phyloP scores from a whole-genome alignment of 1,140 invertebrate genomes.

The Drosophila sechellia region DNA sequence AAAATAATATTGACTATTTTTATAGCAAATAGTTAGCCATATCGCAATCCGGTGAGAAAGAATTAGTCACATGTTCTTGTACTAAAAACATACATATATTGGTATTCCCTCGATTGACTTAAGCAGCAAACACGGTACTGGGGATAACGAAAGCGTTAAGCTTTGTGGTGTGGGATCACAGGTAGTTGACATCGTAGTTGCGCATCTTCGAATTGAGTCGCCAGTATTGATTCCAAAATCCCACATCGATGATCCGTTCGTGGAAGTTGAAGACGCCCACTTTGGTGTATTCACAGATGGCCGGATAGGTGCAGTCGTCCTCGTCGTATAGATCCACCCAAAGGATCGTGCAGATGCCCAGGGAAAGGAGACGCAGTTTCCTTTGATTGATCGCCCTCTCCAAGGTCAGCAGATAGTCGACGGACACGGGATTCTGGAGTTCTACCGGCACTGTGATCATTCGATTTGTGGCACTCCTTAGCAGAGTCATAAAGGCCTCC shows the following conservation, averaged over 20 bases:
- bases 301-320: constrained; percentile 89
- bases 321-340: constrained; percentile 90
- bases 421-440: constrained; percentile 88
- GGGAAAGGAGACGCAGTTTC: constrained; percentile 87
- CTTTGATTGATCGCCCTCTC: constrained; percentile 88
- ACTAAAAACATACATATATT: constrained; percentile 39
- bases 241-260: constrained; percentile 90
- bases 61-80: neutral
- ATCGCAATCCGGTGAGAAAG: neutral
- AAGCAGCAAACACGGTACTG: constrained; percentile 81
- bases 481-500: constrained; percentile 47
- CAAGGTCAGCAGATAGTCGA: constrained; percentile 88
- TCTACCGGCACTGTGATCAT: constrained; percentile 88
- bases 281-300: constrained; percentile 89
- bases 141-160: constrained; percentile 29
- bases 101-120: constrained; percentile 24
- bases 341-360: constrained; percentile 90
- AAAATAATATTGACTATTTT: constrained; percentile 2
- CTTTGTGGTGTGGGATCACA: constrained; percentile 58
- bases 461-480: constrained; percentile 85
- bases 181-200: constrained; percentile 91
- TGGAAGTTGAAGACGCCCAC: constrained; percentile 87
- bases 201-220: constrained; percentile 89
- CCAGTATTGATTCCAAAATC: constrained; percentile 91
- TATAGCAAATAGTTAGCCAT: neutral